Conservation (phyloP, 2,113 vertebrate genomes). For the Salvator merianae region DNA sequence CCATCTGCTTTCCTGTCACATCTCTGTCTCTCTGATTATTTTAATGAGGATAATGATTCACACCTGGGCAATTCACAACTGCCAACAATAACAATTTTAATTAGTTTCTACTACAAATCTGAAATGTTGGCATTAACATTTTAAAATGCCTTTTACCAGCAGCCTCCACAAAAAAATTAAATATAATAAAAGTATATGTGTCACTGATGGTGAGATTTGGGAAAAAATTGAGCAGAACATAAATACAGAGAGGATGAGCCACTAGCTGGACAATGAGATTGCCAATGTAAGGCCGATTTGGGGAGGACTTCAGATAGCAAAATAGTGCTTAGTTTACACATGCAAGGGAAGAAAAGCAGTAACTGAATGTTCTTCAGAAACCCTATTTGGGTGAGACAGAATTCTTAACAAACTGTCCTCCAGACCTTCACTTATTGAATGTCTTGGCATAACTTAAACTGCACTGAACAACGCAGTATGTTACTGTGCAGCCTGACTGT, state of each 20-base stretch:
- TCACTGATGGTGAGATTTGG: not conserved
- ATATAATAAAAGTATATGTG: not conserved
- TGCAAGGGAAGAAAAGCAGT: not conserved
- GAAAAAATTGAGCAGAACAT: not conserved
- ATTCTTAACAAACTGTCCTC: too few species aligned
- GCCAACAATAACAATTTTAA: constrained; percentile 77
- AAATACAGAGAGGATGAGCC: not conserved
- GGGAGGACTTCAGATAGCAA: rapidly evolving
- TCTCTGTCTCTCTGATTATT: constrained; percentile 71
- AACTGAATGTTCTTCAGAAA: not conserved
- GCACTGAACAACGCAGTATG: too few species aligned
- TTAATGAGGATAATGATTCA: constrained; percentile 80
- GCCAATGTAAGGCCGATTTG: rapidly evolving
- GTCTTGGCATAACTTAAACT: too few species aligned
- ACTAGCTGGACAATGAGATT: not conserved
- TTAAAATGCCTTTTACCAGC: constrained; percentile 55
- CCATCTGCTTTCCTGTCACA: constrained; percentile 75
- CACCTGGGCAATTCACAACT: constrained; percentile 75
- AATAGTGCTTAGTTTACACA: too few species aligned
- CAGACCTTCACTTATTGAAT: too few species aligned
- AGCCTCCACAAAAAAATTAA: constrained; percentile 14
- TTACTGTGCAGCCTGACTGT: too few species aligned
- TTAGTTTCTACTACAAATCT: constrained; percentile 76
- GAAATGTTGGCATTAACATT: constrained; percentile 72
- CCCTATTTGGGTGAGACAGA: not conserved